phyloP scores from a whole-genome alignment of 2,797 vertebrate species.

The Pangasius mekongensis region DNA sequence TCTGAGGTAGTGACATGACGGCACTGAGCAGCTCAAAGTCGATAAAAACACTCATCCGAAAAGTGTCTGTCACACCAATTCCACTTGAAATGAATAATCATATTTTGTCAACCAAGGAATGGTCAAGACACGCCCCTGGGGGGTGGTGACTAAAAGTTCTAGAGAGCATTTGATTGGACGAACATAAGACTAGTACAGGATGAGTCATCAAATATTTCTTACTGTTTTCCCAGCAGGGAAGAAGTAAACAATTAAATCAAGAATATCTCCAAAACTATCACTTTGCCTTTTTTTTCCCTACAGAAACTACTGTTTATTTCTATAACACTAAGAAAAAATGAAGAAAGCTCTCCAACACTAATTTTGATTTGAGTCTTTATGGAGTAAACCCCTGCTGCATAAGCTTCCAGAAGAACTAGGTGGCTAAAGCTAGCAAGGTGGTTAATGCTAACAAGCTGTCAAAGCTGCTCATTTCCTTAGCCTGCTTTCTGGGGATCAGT shows the following conservation, averaged over 20 bases:
- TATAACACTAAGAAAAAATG: not conserved
- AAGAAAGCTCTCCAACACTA: not conserved
- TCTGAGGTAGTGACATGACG: not conserved
- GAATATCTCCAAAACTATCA: not conserved
- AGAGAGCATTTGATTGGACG: not conserved
- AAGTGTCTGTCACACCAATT: not conserved
- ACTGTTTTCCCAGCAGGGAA: not conserved
- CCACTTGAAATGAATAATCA: not conserved
- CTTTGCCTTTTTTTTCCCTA: not conserved
- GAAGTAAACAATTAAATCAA: not conserved
- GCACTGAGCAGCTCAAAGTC: too few relatives aligned
- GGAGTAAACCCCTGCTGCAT: not conserved
- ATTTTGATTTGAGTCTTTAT: too few relatives aligned
- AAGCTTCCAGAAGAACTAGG: not conserved
- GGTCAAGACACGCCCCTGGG: not conserved
- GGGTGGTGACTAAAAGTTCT: not conserved
- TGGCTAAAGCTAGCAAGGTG: constrained; percentile 11
- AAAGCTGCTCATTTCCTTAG: constrained; percentile 36
- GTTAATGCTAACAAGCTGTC: constrained; percentile 46
- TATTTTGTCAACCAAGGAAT: not conserved
- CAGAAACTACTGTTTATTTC: not conserved
- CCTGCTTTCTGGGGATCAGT: constrained; percentile 23
- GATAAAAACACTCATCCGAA: too few relatives aligned
- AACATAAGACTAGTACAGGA: not conserved
- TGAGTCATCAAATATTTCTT: constrained; percentile 11